Evolutionary conservation across 2,797 vertebrate genomes (phyloP), one percentile per base, ranked within the genome.

Genomic region (Rhinophrynus dorsalis): DNA sequence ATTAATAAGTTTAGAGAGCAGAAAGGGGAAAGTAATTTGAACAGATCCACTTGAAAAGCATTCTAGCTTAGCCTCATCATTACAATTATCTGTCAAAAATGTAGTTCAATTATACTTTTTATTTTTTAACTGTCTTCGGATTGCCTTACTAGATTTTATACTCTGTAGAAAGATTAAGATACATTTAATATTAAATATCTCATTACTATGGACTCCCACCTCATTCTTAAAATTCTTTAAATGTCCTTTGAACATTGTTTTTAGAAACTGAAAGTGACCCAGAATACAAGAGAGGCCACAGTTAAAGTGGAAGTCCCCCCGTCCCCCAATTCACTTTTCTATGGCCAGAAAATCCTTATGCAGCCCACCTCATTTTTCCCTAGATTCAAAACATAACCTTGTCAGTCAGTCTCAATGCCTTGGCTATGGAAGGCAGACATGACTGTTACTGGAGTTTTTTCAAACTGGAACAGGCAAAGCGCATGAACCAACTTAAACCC

Each of bases 31-130:
- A 68, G 51, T 78, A 81, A 88, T 87, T 89, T 89, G 44, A 42
- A 71, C 84, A 75, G 57, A 71, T 78, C 61, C 62, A 74, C 77
- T 83, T 83, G 67, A 83, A 86, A 86, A 80, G 68, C 77, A 74
- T 80, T 81, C 21, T 72, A 82, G 77, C 59, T 52, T 85, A 80
- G 74, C 73, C 77, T 83, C 77, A 78, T 80, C 67, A 78, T 85
- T 86, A 76, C 76, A 86, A 80, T 87, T 82, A 85, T 77, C 76
- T 83, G 75, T 84, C 76, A 81, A 76, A 86, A 83, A 83, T 85
- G 81, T 83, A 80, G 81, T 83, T 87, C 80, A 86, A 77, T 87
- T 86, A 82, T 57, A 44, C 77, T 78, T 80, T 76, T 70, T 76
- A 42, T 79, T 76, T 44, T 9, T 70, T 29, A 75, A 44, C 52